Percentiles rank a stretch among this genome's conserved stretches.
Evolutionary conservation across 1,140 invertebrate species (phyloP).

Genomic region (Octopus bimaculoides): DNA sequence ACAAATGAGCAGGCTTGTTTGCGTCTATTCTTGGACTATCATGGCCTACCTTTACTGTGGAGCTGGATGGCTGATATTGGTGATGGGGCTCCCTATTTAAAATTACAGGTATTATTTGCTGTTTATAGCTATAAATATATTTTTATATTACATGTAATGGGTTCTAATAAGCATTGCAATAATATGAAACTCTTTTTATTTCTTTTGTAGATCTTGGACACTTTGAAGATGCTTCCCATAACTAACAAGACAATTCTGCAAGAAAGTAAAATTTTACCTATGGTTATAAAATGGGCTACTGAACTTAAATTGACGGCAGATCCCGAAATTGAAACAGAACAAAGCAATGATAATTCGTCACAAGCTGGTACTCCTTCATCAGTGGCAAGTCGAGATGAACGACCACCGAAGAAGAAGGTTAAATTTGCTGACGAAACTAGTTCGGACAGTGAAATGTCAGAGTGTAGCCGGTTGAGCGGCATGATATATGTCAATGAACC

Average conservation of each 20-base stretch:
- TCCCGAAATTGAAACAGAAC: slow-evolving; percentile 30
- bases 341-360: slow-evolving; percentile 26
- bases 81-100: slow-evolving; percentile 49
- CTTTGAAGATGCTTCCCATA: slow-evolving; percentile 77
- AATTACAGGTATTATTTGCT: slow-evolving; percentile 60
- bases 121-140: background rate
- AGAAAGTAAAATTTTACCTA: slow-evolving; percentile 78
- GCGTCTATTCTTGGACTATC: slow-evolving; percentile 90
- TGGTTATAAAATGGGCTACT: slow-evolving; percentile 65
- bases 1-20: slow-evolving; percentile 58
- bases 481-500: slow-evolving; percentile 11
- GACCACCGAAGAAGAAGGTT: slow-evolving; percentile 38
- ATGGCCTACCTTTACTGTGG: slow-evolving; percentile 84
- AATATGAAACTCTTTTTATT: slow-evolving; percentile 3
- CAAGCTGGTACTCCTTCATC: slow-evolving; percentile 17
- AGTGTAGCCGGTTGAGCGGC: slow-evolving; percentile 19
- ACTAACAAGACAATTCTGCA: slow-evolving; percentile 89
- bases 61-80: slow-evolving; percentile 81
- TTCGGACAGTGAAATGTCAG: slow-evolving; percentile 45
- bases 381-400: slow-evolving; percentile 14
- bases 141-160: background rate
- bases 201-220: slow-evolving; percentile 72
- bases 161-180: background rate
- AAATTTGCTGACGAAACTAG: slow-evolving; percentile 48
- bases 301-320: slow-evolving; percentile 28